phyloP scores from a whole-genome alignment of 2,888 invertebrate genomes.

The Trissolcus japonicus region DNA sequence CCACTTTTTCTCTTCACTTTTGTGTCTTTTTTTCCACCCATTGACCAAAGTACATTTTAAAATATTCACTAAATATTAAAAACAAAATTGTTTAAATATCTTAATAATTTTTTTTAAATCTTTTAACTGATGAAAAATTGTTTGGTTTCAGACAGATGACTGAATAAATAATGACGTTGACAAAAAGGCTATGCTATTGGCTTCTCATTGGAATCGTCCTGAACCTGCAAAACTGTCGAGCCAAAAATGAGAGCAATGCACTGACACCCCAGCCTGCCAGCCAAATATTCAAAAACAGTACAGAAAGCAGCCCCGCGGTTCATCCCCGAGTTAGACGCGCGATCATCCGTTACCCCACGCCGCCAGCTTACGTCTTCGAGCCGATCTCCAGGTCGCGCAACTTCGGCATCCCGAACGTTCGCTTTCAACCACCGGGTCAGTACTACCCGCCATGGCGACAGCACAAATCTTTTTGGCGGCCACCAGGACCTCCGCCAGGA shows the following conservation, averaged over 20 bases:
- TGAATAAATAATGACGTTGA: constrained; percentile 67
- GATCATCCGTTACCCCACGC: constrained; percentile 68
- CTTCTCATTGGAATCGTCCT: constrained; percentile 67
- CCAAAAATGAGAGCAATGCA: constrained; percentile 46
- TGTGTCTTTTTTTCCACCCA: too few species aligned
- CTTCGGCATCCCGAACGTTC: constrained; percentile 50
- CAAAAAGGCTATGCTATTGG: constrained; percentile 68
- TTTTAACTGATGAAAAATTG: not conserved
- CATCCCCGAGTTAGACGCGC: constrained; percentile 61
- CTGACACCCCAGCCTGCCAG: not conserved
- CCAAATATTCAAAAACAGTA: not conserved
- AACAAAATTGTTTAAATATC: too few species aligned
- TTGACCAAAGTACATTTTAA: too few species aligned
- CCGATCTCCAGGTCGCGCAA: constrained; percentile 60
- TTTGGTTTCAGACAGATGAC: constrained; percentile 45
- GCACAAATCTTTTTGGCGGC: constrained; percentile 71
- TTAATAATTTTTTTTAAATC: not conserved
- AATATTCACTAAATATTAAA: not conserved
- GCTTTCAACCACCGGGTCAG: constrained; percentile 61
- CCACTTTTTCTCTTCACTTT: too few species aligned
- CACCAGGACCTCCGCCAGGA: constrained; percentile 30
- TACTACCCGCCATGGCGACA: constrained; percentile 69
- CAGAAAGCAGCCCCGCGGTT: constrained; percentile 37
- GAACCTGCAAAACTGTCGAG: constrained; percentile 56
- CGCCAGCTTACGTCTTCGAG: constrained; percentile 65